phyloP scores from a whole-genome alignment of 2,113 vertebrate species.

The Ginglymostoma cirratum region DNA sequence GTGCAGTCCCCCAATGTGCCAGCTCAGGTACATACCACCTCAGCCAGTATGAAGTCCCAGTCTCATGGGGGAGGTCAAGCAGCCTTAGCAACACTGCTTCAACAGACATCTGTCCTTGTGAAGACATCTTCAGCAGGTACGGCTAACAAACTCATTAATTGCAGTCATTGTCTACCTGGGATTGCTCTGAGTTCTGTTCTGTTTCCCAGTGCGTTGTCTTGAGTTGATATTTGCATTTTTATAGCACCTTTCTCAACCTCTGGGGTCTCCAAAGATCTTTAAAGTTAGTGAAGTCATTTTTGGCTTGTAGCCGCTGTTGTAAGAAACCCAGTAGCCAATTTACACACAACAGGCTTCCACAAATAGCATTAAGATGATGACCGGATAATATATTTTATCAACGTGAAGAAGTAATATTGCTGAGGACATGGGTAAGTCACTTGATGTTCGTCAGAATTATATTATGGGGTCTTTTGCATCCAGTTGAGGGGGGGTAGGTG shows the following conservation, averaged over 20 bases:
- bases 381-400: background rate
- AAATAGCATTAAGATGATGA: background rate
- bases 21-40: conserved; percentile 52
- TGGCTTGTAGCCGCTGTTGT: no score
- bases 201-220: no score
- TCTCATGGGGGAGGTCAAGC: conserved; percentile 41
- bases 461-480: background rate
- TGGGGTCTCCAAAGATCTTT: background rate
- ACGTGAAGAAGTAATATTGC: background rate
- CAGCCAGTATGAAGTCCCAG: conserved; percentile 50
- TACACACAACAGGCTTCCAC: background rate
- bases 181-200: background rate
- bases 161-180: background rate
- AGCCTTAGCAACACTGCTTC: conserved; percentile 54
- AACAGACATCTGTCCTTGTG: conserved; percentile 63
- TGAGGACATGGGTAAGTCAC: background rate
- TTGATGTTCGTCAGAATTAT: background rate
- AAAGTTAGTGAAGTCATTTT: no score
- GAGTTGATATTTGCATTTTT: background rate
- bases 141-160: background rate
- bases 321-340: no score
- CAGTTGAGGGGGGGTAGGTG: background rate
- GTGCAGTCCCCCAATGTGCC: conserved; percentile 41
- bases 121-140: conserved; percentile 59
- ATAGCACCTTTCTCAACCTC: background rate